Conservation (phyloP, 2,113 vertebrate genomes). For the Aleadryas rufinucha region DNA sequence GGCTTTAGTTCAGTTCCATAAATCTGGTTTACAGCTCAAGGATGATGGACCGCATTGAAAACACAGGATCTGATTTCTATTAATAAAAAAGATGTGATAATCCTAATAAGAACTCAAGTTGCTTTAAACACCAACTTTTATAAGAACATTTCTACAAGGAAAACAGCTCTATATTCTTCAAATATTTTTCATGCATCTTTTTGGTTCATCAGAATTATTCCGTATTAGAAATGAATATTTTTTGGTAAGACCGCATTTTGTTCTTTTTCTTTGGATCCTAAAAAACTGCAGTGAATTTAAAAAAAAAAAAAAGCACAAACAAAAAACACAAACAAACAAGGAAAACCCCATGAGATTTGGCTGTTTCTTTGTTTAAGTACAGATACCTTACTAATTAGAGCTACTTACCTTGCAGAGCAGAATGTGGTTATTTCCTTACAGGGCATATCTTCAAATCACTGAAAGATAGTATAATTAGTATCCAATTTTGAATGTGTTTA, state of each 20-base stretch:
- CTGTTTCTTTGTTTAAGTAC: not conserved
- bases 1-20: not conserved
- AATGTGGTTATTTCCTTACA: not conserved
- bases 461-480: not conserved
- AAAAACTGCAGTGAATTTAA: not conserved
- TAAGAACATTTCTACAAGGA: not conserved
- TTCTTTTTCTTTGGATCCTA: not conserved
- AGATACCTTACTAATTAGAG: not conserved
- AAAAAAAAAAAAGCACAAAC: not conserved
- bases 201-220: not conserved
- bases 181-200: not conserved
- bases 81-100: not conserved
- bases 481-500: not conserved
- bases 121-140: not conserved
- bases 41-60: not conserved
- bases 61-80: not conserved
- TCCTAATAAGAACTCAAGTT: not conserved
- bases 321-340: not conserved
- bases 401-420: not conserved
- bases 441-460: not conserved
- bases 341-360: not conserved
- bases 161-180: not conserved
- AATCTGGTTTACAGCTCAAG: not conserved
- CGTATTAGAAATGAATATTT: rapidly evolving
- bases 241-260: not conserved